phyloP scores from a whole-genome alignment of 2,888 invertebrate genomes.

The Phyllotreta striolata region DNA sequence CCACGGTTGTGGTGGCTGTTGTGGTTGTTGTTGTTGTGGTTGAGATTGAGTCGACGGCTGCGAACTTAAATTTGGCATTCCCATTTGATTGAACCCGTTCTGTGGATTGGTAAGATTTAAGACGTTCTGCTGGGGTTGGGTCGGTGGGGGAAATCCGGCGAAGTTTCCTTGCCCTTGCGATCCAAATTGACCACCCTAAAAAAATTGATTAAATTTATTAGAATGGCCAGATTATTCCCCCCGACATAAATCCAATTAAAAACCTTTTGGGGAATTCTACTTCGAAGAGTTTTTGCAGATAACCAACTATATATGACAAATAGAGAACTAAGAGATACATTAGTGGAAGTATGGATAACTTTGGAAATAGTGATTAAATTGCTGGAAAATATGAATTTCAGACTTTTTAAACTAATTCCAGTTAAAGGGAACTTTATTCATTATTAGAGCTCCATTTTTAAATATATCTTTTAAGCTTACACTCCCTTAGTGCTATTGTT shows the following conservation, averaged over 20 bases:
- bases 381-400: no score
- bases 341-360: no score
- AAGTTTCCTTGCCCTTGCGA: conserved; percentile 41
- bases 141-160: conserved; percentile 44
- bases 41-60: conserved; percentile 39
- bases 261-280: neutral
- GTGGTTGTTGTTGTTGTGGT: conserved; percentile 36
- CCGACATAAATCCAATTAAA: neutral
- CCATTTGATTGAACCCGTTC: conserved; percentile 34
- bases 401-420: no score
- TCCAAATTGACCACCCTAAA: conserved; percentile 26
- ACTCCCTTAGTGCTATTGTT: no score
- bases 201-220: conserved; percentile 9
- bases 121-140: conserved; percentile 28
- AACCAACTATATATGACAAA: no score
- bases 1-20: conserved; percentile 17
- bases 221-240: neutral
- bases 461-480: no score
- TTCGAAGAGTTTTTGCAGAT: no score
- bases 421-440: no score
- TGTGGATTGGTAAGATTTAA: conserved; percentile 36
- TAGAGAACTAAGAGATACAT: no score
- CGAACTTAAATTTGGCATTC: conserved; percentile 5
- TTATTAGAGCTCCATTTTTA: no score
- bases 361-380: no score